Evolutionary conservation across 1,140 invertebrate genomes (phyloP), one percentile per base, ranked within the genome.

Genomic region (Zaprionus nigranus): DNA sequence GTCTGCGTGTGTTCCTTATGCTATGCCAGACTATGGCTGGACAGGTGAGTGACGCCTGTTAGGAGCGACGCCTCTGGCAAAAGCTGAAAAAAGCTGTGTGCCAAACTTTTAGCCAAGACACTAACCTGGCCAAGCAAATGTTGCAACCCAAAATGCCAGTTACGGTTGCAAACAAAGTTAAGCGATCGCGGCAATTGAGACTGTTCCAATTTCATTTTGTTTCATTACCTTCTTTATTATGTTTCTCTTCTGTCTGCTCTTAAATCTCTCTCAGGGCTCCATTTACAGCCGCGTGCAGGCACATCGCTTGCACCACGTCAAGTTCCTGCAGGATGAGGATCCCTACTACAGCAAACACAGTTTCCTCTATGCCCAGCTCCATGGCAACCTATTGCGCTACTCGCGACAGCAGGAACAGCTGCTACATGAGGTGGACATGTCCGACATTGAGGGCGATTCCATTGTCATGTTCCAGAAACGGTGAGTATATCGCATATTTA

Each of bases 241-340:
- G 2, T 57, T 40, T 11, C 4, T 38, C 13, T 38, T 15, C 5
- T 15, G 3, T 15, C 3, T 11, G 34, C 11, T 65, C 2, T 28
- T 53, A 34, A 34, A 34, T 43, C 7, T 30, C 2, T 46, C 73
- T 38, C 43, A 85, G 96, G 96, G 96, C 56, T 93, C 95, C 7
- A 95, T 97, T 67, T 96, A 97, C 79, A 94, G 96, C 63, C 97
- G 96, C 96, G 96, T 96, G 0, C 90, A 95, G 26, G 95, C 96
- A 75, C 98, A 99, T 92, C 94, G 98, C 68, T 94, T 98, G 2
- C 98, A 99, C 85, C 98, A 99, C 81, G 96, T 96, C 64, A 96
- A 96, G 91, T 97, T 96, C 59, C 96, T 96, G 26, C 98, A 98
- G 0, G 95, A 98, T 66, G 95, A 96, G 49, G 98, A 99, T 93